phyloP scores from a whole-genome alignment of 2,797 vertebrate species.

The Neostethus bicornis region DNA sequence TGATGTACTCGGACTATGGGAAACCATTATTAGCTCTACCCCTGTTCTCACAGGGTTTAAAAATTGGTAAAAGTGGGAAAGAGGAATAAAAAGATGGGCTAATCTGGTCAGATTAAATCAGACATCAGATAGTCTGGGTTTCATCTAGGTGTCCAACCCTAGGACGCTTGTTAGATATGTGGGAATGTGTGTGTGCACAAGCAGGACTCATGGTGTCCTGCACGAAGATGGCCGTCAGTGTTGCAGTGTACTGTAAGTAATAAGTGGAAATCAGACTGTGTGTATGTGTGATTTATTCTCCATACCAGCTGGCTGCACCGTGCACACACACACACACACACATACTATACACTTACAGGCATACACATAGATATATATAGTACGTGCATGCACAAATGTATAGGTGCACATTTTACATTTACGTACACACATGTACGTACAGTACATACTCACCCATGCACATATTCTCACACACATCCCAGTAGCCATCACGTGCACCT shows the following conservation, averaged over 20 bases:
- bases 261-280: constrained; percentile 44
- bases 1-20: background rate
- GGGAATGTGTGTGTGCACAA: no score
- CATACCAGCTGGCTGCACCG: constrained; percentile 38
- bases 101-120: constrained; percentile 17
- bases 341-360: constrained; percentile 18
- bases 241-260: constrained; percentile 59
- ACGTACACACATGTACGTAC: no score
- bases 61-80: background rate
- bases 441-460: no score
- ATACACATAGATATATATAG: no score
- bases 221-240: constrained; percentile 46
- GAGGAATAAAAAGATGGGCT: background rate
- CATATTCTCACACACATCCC: no score
- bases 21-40: constrained; percentile 3
- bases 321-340: constrained; percentile 24
- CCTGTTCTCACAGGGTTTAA: background rate
- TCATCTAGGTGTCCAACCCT: no score
- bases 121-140: no score
- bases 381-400: no score
- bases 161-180: no score
- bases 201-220: no score
- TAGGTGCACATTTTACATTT: no score
- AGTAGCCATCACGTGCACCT: no score
- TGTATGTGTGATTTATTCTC: constrained; percentile 29